Evolutionary conservation across 2,113 vertebrate genomes (phyloP), one percentile per base, ranked within the genome.

Genomic region (Macroglossus sobrinus): DNA sequence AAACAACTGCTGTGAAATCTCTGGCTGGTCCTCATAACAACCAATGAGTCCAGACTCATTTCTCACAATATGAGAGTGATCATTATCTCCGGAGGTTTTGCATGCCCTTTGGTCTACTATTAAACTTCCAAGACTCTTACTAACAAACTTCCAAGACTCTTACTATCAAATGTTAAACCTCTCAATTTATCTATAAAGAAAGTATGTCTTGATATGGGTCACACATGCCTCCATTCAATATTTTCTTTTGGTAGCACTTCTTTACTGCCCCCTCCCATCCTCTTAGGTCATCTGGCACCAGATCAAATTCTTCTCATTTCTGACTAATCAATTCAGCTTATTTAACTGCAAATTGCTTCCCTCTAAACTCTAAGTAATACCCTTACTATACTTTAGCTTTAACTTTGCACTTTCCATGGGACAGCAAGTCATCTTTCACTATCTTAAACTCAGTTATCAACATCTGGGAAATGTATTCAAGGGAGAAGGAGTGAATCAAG

Each of bases 161-260:
- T 59, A 33, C 68, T 33, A 93, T 43, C 47, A 80, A 93, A 84
- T 33, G 72, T 19, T 68, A 96, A 43, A n/a, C n/a, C 28, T 93
- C 76, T 93, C 82, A 69, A 8, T 92, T 75, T 93, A 89, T 95
- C 57, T 82, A 92, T 59, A 61, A 97, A 95, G 72, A 82, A 84
- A 85, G 43, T n/a, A 53, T 43, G 18, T 57, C 61, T 79, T 89
- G 59, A 61, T 84, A 61, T 5, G 80, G 75, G 57, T 53, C 78
- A 53, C 35, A 63, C 22, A 94, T n/a, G 64, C 53, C 47, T 85
- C 84, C 7, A 61, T 22, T 86, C 30, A n/a, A 3, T 30, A 14
- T 71, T 94, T 86, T 63, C 64, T 81, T 64, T 84, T 38, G 0
- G 3, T 61, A 85, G 88, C 33, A 95, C 16, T 79, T 89, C 64